Conservation (phyloP, 1,140 invertebrate species). For the Cecropterus lyciades region DNA sequence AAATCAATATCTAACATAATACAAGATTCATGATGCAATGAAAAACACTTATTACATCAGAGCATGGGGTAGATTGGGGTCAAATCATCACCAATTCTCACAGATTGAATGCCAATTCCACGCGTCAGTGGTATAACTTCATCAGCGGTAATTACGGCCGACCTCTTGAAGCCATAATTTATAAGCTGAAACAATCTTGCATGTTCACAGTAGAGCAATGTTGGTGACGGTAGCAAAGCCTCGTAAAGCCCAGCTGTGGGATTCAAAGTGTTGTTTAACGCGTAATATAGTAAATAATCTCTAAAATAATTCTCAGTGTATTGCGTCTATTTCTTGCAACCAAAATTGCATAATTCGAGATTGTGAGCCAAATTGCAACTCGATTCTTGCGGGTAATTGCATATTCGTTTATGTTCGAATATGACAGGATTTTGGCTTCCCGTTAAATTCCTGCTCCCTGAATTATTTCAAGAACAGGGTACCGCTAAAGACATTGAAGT, state of each 20-base stretch:
- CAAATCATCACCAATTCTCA: constrained; percentile 40
- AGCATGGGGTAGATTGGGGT: constrained; percentile 46
- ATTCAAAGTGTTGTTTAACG: background rate
- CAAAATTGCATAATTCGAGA: too few relatives aligned
- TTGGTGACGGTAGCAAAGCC: background rate
- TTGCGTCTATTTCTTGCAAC: too few relatives aligned
- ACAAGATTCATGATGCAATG: constrained; percentile 57
- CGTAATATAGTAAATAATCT: too few relatives aligned
- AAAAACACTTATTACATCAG: constrained; percentile 61
- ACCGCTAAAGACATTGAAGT: background rate
- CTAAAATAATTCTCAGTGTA: too few relatives aligned
- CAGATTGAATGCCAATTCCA: constrained; percentile 21
- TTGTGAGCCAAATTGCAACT: background rate
- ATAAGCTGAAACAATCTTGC: constrained; percentile 16
- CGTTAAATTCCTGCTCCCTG: background rate
- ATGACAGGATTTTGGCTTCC: constrained; percentile 3
- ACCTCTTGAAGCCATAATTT: constrained; percentile 16
- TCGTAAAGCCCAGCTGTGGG: background rate
- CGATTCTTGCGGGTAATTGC: background rate
- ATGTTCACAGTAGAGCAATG: constrained; percentile 8
- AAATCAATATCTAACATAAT: constrained; percentile 12
- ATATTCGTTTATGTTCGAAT: background rate
- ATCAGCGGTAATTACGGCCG: background rate
- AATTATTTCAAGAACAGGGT: background rate
- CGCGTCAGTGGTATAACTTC: constrained; percentile 17